These are phyloP conservation scores for Capitulum mitella DNA, from an alignment of 2,888 invertebrate species.

Conservation along the genomic window DNA sequence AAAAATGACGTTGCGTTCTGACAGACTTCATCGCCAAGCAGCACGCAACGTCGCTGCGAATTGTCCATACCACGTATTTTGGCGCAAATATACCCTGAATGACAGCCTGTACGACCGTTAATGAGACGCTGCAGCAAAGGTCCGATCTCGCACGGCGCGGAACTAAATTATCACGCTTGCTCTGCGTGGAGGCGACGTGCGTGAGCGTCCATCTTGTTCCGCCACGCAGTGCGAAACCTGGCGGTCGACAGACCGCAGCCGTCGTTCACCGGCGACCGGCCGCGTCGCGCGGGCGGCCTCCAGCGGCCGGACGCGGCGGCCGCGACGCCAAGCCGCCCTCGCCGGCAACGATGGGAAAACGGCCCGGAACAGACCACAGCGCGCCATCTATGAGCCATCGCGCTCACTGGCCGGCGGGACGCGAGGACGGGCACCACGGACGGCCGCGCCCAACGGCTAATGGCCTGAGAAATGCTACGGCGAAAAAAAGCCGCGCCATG, in stretches of 20 bases:
- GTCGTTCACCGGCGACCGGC: too few species aligned
- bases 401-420: background rate
- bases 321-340: background rate
- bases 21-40: background rate
- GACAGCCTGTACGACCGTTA: background rate
- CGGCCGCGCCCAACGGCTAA: background rate
- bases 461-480: background rate
- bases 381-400: slow-evolving; percentile 7
- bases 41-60: background rate
- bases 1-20: background rate
- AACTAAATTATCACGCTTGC: too few species aligned
- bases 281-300: too few species aligned
- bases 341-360: background rate
- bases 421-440: background rate
- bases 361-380: background rate
- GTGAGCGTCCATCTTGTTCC: too few species aligned
- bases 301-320: background rate
- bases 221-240: too few species aligned
- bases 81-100: background rate
- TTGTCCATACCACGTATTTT: background rate
- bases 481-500: background rate
- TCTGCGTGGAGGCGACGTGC: too few species aligned
- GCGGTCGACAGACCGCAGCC: too few species aligned
- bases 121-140: too few species aligned
- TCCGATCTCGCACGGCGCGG: too few species aligned